phyloP scores from a whole-genome alignment of 2,888 invertebrate species.

The Timandra comae region DNA sequence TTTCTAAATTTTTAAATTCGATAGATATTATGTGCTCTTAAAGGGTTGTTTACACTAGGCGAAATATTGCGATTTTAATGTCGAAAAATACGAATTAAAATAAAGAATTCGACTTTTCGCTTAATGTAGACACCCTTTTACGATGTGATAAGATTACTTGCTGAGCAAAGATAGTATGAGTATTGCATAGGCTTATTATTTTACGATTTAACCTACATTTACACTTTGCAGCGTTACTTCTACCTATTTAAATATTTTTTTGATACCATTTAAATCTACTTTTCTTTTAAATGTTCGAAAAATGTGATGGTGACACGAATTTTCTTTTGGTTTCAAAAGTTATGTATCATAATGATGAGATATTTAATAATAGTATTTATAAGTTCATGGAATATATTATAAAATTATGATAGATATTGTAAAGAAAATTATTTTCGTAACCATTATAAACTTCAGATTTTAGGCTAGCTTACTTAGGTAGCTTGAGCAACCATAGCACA shows the following conservation, averaged over 20 bases:
- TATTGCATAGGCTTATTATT: constrained; percentile 23
- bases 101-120: constrained; percentile 14
- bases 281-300: no score
- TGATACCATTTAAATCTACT: neutral
- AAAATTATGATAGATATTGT: no score
- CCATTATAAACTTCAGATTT: no score
- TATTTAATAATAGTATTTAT: no score
- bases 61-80: no score
- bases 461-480: no score
- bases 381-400: no score
- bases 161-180: constrained; percentile 34
- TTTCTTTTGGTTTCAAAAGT: no score
- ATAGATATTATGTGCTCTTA: constrained; percentile 6
- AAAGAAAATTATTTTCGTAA: no score
- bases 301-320: no score
- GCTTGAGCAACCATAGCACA: no score
- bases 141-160: constrained; percentile 19
- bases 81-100: neutral
- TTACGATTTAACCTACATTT: constrained; percentile 1
- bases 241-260: constrained; percentile 1
- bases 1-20: constrained; percentile 9
- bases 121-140: constrained; percentile 1
- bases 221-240: neutral
- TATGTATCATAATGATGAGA: no score
- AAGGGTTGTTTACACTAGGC: neutral